Percentiles rank a stretch among this genome's conserved stretches.
These are phyloP conservation scores for Drosophila albomicans DNA, from an alignment of 1,140 invertebrate genomes.

Conservation along the genomic window DNA sequence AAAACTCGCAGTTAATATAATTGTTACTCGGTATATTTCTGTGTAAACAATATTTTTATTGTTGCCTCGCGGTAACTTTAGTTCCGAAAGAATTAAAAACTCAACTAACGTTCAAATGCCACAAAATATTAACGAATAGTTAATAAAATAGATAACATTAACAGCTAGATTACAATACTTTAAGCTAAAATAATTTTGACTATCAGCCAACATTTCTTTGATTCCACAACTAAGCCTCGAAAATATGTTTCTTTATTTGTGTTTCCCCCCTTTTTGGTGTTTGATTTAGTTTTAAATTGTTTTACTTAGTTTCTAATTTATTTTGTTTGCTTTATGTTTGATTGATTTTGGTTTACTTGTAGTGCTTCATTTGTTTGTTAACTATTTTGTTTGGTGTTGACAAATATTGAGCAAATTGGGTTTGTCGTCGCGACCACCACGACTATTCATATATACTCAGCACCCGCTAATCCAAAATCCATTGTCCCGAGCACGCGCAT, in stretches of 20 bases:
- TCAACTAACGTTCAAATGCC: too few relatives aligned
- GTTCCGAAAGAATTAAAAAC: too few relatives aligned
- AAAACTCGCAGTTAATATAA: too few relatives aligned
- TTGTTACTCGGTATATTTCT: too few relatives aligned
- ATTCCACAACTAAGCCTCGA: not conserved
- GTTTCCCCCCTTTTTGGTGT: slow-evolving; percentile 3
- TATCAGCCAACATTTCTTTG: not conserved
- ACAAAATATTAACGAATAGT: too few relatives aligned
- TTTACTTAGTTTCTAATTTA: slow-evolving; percentile 13
- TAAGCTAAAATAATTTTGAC: not conserved
- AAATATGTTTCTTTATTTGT: not conserved
- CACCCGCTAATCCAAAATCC: slow-evolving; percentile 29
- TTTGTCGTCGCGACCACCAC: slow-evolving; percentile 40
- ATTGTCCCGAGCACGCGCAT: slow-evolving; percentile 61
- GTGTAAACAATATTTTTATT: too few relatives aligned
- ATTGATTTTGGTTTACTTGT: slow-evolving; percentile 25
- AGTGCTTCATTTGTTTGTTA: slow-evolving; percentile 11
- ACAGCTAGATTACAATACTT: not conserved
- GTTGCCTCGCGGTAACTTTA: too few relatives aligned
- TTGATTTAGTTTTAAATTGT: slow-evolving; percentile 25
- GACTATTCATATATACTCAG: slow-evolving; percentile 13
- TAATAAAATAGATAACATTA: not conserved
- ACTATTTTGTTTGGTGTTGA: slow-evolving; percentile 46
- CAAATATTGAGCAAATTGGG: slow-evolving; percentile 57
- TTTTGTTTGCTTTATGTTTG: slow-evolving; percentile 36